phyloP scores from a whole-genome alignment of 2,113 vertebrate species.

The Heteronetta atricapilla region DNA sequence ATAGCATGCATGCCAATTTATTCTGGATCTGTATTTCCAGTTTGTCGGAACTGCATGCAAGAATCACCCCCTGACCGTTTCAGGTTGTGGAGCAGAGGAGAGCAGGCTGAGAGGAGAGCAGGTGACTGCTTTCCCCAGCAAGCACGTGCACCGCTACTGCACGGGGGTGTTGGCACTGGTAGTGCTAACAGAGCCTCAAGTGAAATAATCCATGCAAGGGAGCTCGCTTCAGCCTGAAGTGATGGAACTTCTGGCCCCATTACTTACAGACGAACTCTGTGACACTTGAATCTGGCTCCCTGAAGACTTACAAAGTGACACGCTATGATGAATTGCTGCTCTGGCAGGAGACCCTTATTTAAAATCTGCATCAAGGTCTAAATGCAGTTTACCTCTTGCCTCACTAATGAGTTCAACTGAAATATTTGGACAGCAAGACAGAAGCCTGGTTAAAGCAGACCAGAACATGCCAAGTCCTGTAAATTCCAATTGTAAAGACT shows the following conservation, averaged over 20 bases:
- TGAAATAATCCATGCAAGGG: fast-evolving
- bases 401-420: background rate
- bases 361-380: background rate
- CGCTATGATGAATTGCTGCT: background rate
- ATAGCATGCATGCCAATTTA: fast-evolving
- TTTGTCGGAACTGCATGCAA: fast-evolving
- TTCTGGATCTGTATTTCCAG: background rate
- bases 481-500: background rate
- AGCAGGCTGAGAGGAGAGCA: background rate
- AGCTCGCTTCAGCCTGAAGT: background rate
- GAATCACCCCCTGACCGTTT: fast-evolving
- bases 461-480: constrained; percentile 19
- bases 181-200: fast-evolving
- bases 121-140: too few species aligned
- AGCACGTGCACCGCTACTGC: fast-evolving
- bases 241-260: background rate
- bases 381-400: background rate
- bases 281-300: background rate
- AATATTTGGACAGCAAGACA: background rate
- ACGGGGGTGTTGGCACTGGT: fast-evolving
- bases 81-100: background rate
- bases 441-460: constrained; percentile 38
- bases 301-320: background rate
- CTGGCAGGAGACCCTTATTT: background rate
- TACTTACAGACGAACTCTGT: background rate